A percentile compares a stretch with the other conserved stretches of the same genome.
These are phyloP conservation scores for Coilia nasus DNA, from an alignment of 2,797 vertebrate species.

Conservation along the genomic window DNA sequence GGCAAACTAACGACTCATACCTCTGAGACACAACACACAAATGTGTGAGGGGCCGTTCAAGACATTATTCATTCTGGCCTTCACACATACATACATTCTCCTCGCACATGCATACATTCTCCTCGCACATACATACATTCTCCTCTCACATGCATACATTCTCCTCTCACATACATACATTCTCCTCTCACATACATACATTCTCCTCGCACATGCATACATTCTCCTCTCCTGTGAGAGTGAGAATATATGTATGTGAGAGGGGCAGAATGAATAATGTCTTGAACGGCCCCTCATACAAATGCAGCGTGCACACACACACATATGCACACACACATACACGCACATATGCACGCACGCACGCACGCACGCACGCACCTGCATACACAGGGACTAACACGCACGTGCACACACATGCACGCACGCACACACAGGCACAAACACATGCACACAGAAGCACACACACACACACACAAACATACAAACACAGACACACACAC, in stretches of 20 bases:
- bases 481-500: conserved; percentile 23
- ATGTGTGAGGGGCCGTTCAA: too few species aligned
- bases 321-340: not conserved
- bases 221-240: too few species aligned
- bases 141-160: too few species aligned
- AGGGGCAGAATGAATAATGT: too few species aligned
- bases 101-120: too few species aligned
- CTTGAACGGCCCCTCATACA: too few species aligned
- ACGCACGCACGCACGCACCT: not conserved
- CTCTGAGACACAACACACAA: not conserved
- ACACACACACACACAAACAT: not conserved
- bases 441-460: not conserved
- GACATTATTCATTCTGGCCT: too few species aligned
- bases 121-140: too few species aligned
- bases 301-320: not conserved
- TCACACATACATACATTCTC: not conserved
- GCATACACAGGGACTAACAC: not conserved
- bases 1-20: not conserved
- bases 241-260: too few species aligned
- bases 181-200: too few species aligned
- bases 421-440: not conserved
- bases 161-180: too few species aligned
- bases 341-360: not conserved
- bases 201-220: too few species aligned
- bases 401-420: not conserved